Percentiles rank a stretch among this genome's conserved stretches.
These are phyloP conservation scores for Centroberyx gerrardi DNA, from an alignment of 2,797 vertebrate genomes.

Conservation along the genomic window DNA sequence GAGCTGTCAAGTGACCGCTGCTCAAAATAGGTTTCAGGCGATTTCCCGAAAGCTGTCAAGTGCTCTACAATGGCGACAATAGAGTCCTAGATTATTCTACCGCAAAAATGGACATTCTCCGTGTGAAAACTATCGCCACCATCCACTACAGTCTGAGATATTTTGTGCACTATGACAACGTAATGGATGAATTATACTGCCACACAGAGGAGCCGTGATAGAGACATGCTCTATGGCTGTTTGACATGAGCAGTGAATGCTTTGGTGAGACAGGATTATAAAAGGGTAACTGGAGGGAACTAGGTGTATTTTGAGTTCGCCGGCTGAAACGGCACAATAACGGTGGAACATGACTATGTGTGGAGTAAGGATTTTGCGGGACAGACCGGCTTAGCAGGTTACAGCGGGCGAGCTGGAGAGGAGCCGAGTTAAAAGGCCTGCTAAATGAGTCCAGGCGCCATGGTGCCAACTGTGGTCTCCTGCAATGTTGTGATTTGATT, in stretches of 20 bases:
- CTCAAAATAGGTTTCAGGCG: constrained; percentile 5
- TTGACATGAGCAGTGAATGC: constrained; percentile 10
- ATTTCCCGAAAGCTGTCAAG: background rate
- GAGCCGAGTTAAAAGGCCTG: constrained; percentile 53
- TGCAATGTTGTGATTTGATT: constrained; percentile 83
- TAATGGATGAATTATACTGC: background rate
- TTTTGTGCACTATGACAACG: background rate
- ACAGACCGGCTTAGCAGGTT: constrained; percentile 74
- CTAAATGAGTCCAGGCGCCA: constrained; percentile 66
- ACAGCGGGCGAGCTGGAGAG: constrained; percentile 53
- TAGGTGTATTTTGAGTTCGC: constrained; percentile 39
- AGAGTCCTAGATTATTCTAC: background rate
- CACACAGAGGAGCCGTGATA: background rate
- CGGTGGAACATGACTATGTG: constrained; percentile 42
- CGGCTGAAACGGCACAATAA: constrained; percentile 41
- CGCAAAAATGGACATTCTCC: too few species aligned
- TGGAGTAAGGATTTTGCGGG: constrained; percentile 62
- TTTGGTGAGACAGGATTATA: constrained; percentile 50
- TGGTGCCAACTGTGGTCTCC: constrained; percentile 63
- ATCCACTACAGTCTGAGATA: background rate
- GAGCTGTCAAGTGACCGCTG: constrained; percentile 4
- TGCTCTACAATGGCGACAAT: background rate
- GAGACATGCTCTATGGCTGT: background rate
- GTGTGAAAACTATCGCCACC: too few species aligned
- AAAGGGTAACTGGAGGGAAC: constrained; percentile 10